These are phyloP conservation scores for Macrochelys suwanniensis DNA, from an alignment of 2,797 vertebrate genomes.

Conservation along the genomic window DNA sequence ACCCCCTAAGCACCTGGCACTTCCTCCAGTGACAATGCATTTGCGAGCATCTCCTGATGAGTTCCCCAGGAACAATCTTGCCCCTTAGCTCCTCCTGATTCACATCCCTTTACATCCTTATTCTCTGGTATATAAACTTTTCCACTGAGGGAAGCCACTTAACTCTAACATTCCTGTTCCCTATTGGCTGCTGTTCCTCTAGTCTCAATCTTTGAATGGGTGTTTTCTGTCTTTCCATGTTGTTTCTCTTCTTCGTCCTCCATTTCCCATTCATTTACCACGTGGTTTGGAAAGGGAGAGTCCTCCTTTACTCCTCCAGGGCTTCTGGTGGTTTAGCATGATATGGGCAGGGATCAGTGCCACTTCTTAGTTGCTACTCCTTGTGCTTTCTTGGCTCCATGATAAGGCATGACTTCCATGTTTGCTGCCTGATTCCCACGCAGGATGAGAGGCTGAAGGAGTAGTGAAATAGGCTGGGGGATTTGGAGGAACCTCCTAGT, in stretches of 20 bases:
- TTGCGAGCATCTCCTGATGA: neutral
- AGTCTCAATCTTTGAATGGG: neutral
- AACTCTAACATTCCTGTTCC: neutral
- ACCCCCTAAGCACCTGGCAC: neutral
- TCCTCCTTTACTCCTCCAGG: neutral
- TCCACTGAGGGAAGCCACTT: neutral
- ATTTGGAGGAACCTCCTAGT: neutral
- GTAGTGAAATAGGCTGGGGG: neutral
- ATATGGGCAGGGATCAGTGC: neutral
- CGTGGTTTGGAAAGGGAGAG: neutral
- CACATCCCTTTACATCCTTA: neutral
- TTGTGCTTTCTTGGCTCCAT: neutral
- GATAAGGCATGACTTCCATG: neutral
- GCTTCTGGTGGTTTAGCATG: neutral
- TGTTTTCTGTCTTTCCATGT: too few species aligned
- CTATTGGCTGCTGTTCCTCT: neutral
- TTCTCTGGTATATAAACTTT: neutral
- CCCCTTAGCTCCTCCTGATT: neutral
- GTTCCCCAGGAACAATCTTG: neutral
- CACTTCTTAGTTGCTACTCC: neutral
- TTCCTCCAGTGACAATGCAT: neutral
- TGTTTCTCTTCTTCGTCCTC: neutral
- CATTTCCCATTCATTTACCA: neutral
- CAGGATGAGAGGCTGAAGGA: neutral
- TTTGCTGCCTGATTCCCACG: neutral